These are phyloP conservation scores for Ophonus ardosiacus DNA, from an alignment of 2,888 invertebrate species.

Conservation along the genomic window DNA sequence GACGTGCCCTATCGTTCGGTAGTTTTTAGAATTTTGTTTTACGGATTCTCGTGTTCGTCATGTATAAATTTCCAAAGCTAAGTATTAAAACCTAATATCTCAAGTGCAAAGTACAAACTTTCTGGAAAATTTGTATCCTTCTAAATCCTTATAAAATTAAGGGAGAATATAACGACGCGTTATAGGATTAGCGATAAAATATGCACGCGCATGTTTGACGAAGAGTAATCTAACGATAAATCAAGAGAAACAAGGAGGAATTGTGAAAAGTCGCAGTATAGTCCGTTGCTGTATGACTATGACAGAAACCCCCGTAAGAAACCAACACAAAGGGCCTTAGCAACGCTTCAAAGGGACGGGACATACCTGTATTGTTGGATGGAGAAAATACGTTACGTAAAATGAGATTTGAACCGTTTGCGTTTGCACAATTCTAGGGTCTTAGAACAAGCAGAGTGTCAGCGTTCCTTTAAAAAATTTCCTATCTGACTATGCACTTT, in stretches of 20 bases:
- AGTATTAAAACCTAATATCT: too few relatives aligned
- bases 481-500: conserved; percentile 36
- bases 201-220: conserved; percentile 9
- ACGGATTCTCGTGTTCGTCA: too few relatives aligned
- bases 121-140: too few relatives aligned
- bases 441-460: conserved; percentile 41
- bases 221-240: conserved; percentile 44
- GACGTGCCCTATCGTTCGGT: too few relatives aligned
- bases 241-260: conserved; percentile 38
- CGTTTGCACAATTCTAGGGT: conserved; percentile 51
- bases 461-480: conserved; percentile 20
- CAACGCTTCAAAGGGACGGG: conserved; percentile 51
- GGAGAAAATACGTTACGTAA: conserved; percentile 61
- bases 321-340: conserved; percentile 46
- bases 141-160: background rate
- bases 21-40: too few relatives aligned
- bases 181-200: background rate
- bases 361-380: conserved; percentile 57
- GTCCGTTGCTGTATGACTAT: conserved; percentile 33
- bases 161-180: background rate
- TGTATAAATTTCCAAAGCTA: too few relatives aligned
- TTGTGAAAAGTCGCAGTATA: conserved; percentile 25
- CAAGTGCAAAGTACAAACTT: too few relatives aligned
- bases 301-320: conserved; percentile 22
- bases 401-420: conserved; percentile 57